Evolutionary conservation across 2,797 vertebrate genomes (phyloP).

Genomic region (Valencia hispanica): DNA sequence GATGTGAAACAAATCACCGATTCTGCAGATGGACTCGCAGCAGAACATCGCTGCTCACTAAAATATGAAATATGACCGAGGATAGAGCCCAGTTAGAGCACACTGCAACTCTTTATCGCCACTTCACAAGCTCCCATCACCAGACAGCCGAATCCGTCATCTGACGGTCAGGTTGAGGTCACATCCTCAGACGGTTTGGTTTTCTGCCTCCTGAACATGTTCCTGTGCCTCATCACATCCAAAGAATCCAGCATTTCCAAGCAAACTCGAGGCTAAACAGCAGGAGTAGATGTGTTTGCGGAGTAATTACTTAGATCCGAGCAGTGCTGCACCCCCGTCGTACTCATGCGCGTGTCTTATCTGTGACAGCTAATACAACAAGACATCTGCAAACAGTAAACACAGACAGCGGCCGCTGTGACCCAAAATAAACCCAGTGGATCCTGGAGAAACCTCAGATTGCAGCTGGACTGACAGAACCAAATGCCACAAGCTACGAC

Average conservation of each 20-base stretch:
- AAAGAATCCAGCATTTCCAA: neutral
- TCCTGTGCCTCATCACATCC: neutral
- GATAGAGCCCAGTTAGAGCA: constrained; percentile 6
- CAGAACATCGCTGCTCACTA: constrained; percentile 10
- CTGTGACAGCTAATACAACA: constrained; percentile 12
- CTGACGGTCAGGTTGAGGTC: constrained; percentile 1
- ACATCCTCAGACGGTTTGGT: neutral
- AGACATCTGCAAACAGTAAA: constrained; percentile 7
- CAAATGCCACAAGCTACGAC: neutral
- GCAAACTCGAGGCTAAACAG: neutral
- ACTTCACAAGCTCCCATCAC: neutral
- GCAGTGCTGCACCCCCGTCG: neutral
- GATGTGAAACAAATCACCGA: neutral
- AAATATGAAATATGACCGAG: constrained; percentile 18
- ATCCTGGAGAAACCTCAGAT: constrained; percentile 40
- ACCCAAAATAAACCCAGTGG: constrained; percentile 25
- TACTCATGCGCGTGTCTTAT: neutral
- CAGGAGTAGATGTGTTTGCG: neutral
- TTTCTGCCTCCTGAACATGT: no score
- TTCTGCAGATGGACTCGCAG: neutral
- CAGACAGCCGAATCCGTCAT: neutral
- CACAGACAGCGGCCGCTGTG: constrained; percentile 5
- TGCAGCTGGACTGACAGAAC: constrained; percentile 4
- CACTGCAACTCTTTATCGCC: neutral
- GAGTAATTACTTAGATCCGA: neutral